phyloP scores from a whole-genome alignment of 2,113 vertebrate species.

The Oxyura jamaicensis region DNA sequence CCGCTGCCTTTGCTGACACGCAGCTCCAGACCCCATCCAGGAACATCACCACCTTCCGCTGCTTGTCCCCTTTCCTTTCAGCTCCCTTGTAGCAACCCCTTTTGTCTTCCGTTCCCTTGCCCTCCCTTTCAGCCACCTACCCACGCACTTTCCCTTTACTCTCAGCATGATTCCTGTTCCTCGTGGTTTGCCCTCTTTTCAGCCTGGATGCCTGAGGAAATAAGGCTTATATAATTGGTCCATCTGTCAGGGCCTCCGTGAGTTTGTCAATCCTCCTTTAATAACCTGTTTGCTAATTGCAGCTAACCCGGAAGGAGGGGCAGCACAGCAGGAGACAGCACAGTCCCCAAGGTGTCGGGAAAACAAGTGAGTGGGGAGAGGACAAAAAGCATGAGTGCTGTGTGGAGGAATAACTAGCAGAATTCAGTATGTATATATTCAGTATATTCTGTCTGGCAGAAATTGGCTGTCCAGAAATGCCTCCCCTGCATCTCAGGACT shows the following conservation, averaged over 20 bases:
- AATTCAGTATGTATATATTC: neutral
- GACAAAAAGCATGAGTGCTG: neutral
- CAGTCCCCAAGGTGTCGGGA: neutral
- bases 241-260: neutral
- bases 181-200: neutral
- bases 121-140: neutral
- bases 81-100: neutral
- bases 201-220: conserved; percentile 18
- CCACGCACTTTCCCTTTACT: neutral
- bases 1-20: neutral
- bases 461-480: neutral
- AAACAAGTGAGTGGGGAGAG: neutral
- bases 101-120: neutral
- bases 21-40: neutral
- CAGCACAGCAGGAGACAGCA: neutral
- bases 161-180: neutral
- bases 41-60: neutral
- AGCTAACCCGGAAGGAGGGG: neutral
- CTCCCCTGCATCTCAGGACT: neutral
- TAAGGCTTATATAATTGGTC: conserved; percentile 39
- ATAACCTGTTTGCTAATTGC: conserved; percentile 8
- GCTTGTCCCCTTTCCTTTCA: neutral
- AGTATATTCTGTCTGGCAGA: neutral
- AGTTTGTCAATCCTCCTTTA: neutral
- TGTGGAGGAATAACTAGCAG: neutral